Percentiles rank a stretch among this genome's conserved stretches.
Conservation (phyloP, 2,113 vertebrate genomes). For the Lasiurus borealis region DNA sequence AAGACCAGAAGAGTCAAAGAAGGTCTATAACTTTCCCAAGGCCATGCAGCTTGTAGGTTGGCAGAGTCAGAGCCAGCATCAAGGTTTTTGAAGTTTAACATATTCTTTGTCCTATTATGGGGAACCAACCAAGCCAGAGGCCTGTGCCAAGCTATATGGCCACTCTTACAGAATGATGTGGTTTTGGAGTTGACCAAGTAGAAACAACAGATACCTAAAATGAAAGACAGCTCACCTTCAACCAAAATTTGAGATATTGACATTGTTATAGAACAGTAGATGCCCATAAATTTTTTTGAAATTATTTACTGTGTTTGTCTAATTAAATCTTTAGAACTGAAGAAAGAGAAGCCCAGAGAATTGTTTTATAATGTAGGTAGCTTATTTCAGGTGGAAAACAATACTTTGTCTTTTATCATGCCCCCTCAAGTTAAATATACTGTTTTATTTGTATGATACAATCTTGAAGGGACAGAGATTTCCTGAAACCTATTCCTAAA, state of each 20-base stretch:
- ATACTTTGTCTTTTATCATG: constrained; percentile 9
- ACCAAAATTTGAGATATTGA: not conserved
- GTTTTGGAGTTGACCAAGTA: not conserved
- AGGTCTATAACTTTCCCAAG: not conserved
- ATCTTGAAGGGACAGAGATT: not conserved
- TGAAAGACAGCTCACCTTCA: not conserved
- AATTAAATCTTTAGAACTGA: too few relatives aligned
- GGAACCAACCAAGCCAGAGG: not conserved
- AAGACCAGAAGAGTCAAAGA: not conserved
- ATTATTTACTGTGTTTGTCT: too few relatives aligned
- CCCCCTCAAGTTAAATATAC: not conserved
- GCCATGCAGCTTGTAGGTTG: not conserved
- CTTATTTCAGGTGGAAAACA: not conserved
- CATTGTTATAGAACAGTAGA: not conserved
- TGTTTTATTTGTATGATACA: not conserved
- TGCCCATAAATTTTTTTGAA: not conserved
- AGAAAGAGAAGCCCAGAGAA: too few relatives aligned
- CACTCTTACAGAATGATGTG: not conserved
- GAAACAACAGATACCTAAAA: not conserved
- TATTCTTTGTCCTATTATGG: not conserved
- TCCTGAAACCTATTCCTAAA: not conserved
- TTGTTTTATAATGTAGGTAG: not conserved
- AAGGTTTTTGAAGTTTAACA: not conserved
- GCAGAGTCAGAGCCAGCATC: not conserved
- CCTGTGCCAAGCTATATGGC: not conserved